phyloP scores from a whole-genome alignment of 1,140 invertebrate species.

The Hylyphantes graminicola region DNA sequence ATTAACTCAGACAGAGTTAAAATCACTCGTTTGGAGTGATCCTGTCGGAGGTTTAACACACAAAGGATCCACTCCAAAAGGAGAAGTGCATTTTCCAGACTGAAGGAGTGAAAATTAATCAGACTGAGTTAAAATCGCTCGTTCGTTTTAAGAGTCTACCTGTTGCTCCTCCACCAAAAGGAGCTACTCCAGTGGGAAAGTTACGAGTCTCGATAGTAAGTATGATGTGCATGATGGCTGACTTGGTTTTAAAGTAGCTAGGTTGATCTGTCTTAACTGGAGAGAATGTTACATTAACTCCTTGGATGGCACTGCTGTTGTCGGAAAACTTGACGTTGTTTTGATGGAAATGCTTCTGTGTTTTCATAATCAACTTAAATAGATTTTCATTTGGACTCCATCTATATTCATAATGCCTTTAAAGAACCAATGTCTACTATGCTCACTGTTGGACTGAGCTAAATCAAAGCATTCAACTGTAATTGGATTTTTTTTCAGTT shows the following conservation, averaged over 20 bases:
- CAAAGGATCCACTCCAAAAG: no score
- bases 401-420: slow-evolving; percentile 89
- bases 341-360: slow-evolving; percentile 80
- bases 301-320: slow-evolving; percentile 95
- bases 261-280: slow-evolving; percentile 73
- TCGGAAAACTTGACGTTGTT: slow-evolving; percentile 98
- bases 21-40: no score
- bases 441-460: slow-evolving; percentile 95
- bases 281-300: slow-evolving; percentile 78
- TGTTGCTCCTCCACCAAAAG: slow-evolving; percentile 86
- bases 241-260: slow-evolving; percentile 74
- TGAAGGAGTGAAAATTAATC: no score
- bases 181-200: slow-evolving; percentile 85
- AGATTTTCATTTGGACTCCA: slow-evolving; percentile 82
- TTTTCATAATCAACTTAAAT: slow-evolving; percentile 92
- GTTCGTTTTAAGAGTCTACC: no score
- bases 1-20: no score
- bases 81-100: no score
- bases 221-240: slow-evolving; percentile 86
- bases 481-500: slow-evolving; percentile 92
- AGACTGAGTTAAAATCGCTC: no score
- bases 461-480: slow-evolving; percentile 98
- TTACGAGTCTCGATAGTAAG: slow-evolving; percentile 99
- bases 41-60: no score
- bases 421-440: slow-evolving; percentile 76